phyloP scores from a whole-genome alignment of 2,888 invertebrate species.

The Amphipoea oculea region DNA sequence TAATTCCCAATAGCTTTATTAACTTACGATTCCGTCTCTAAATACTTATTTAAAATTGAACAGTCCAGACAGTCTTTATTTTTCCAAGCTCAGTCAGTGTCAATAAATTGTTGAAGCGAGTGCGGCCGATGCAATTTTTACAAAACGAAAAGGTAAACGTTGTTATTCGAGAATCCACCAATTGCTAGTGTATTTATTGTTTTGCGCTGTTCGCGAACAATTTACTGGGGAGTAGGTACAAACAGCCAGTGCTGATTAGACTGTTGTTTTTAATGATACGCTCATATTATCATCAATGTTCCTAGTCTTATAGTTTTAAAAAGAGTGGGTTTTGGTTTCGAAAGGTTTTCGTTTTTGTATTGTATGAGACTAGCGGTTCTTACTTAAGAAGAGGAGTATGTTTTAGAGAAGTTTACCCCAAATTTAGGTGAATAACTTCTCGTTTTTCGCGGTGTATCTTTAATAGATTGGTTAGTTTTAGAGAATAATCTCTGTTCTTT shows the following conservation, averaged over 20 bases:
- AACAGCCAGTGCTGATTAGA: constrained; percentile 58
- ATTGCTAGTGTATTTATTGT: constrained; percentile 69
- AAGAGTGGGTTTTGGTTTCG: constrained; percentile 10
- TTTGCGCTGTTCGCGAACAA: constrained; percentile 61
- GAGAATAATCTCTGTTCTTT: neutral
- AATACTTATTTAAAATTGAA: constrained; percentile 58
- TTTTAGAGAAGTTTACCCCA: constrained; percentile 7
- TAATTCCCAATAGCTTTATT: constrained; percentile 43
- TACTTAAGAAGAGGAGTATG: constrained; percentile 23
- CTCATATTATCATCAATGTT: constrained; percentile 44
- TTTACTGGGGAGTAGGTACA: constrained; percentile 52
- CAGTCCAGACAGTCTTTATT: constrained; percentile 47
- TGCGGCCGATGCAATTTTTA: constrained; percentile 73
- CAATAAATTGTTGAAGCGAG: constrained; percentile 72
- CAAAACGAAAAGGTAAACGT: constrained; percentile 71
- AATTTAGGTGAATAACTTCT: constrained; percentile 35
- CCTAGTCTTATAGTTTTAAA: constrained; percentile 12
- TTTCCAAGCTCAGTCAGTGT: constrained; percentile 55
- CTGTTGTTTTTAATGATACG: constrained; percentile 54
- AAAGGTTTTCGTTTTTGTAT: constrained; percentile 41
- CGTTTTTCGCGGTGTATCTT: neutral
- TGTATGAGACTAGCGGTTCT: constrained; percentile 39
- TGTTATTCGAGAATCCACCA: constrained; percentile 69
- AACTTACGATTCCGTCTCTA: constrained; percentile 35
- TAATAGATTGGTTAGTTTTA: neutral